Conservation (phyloP, 1,140 invertebrate species). For the Potamilus streckersoni region DNA sequence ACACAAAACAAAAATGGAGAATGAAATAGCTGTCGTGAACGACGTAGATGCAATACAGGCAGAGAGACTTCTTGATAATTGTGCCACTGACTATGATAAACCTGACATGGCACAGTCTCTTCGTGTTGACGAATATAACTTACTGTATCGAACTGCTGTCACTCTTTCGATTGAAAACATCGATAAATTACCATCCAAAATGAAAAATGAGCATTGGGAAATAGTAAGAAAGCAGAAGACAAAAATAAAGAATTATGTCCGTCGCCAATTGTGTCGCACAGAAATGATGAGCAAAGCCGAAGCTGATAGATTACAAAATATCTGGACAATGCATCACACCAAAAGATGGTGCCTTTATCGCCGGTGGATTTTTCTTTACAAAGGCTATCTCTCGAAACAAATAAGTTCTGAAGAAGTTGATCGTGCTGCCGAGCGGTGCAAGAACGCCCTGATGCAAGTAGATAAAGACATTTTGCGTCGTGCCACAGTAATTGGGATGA, state of each 20-base stretch:
- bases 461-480: constrained; percentile 58
- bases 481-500: constrained; percentile 63
- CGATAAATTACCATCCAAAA: constrained; percentile 8
- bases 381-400: constrained; percentile 26
- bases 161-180: constrained; percentile 20
- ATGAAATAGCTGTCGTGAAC: constrained; percentile 20
- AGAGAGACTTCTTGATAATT: constrained; percentile 21
- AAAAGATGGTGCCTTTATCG: constrained; percentile 64
- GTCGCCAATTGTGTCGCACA: constrained; percentile 11
- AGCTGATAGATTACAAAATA: constrained; percentile 27
- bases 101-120: too few relatives aligned
- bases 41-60: constrained; percentile 19
- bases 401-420: constrained; percentile 40
- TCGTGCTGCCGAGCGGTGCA: constrained; percentile 28
- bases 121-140: too few relatives aligned
- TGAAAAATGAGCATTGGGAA: constrained; percentile 15
- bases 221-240: constrained; percentile 19
- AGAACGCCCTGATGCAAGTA: constrained; percentile 49
- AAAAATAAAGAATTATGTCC: constrained; percentile 20
- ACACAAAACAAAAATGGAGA: constrained; percentile 5
- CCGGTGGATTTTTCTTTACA: constrained; percentile 55
- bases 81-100: not conserved
- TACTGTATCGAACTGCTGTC: not conserved
- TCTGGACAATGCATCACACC: constrained; percentile 50
- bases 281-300: constrained; percentile 43